Base-by-base conservation (phyloP, 2,797 vertebrate species). In the Ptychadena robeensis region DNA sequence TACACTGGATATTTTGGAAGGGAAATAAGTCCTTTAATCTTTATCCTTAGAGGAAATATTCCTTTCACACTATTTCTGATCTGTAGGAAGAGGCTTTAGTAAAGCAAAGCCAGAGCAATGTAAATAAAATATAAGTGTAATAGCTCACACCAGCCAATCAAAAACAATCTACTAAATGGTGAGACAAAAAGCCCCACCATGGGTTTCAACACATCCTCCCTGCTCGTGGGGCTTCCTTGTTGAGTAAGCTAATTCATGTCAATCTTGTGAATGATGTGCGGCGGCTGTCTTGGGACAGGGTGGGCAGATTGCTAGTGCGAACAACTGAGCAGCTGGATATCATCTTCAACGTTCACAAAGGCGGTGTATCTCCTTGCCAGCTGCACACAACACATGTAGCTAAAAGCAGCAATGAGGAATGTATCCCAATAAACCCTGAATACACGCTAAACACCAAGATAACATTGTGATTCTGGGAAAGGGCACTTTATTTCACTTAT, bases 311-410 rank as follows among this genome's bases (percentile, higher is more conserved):
- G 22, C 37, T 14, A 14, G 44, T 32, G 22, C 25, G 59, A 74
- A 82, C 14, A 65, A 57, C 76, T 66, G 71, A 4, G 74, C 82
- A 83, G 82, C 82, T 79, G 82, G 69, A 71, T 28, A 28, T 66
- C 70, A 79, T 75, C 27, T 10, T 72, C 70, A 79, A 79, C 61
- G 25, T 18, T 72, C 67, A 53, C 35, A 65, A 7, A 48, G 59
- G 28, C 38, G 57, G 15, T 18, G 32, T 15, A 67, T 66, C 37
- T 80, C 79, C 31, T 32, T 73, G 73, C 57, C 37, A 53, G 70
- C 7, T 73, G 59, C 30, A 25, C 25, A 73, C 10, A 72, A 64
- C 68, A 79, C 35, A 35, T 28, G 38, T n/a, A 35, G 65, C 22
- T 79, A 25, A 83, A 73, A 77, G 32, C 30, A 66, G 40, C 63